Evolutionary conservation across 2,113 vertebrate species (phyloP).

Genomic region (Channa argus): DNA sequence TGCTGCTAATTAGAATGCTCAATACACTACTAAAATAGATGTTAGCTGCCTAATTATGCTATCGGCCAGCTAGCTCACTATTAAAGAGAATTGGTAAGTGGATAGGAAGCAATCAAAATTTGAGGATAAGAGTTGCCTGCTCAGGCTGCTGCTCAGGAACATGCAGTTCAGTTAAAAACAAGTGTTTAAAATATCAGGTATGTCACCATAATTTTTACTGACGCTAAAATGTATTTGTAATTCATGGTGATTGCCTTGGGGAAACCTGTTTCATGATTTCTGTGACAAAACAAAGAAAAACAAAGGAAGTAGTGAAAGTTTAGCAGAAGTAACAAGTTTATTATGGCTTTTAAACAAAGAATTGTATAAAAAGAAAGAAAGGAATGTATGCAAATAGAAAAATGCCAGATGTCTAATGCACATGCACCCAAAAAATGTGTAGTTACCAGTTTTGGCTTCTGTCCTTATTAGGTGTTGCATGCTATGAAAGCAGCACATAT

Average conservation of each 20-base stretch:
- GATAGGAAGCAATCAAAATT: constrained; percentile 66
- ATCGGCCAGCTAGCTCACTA: constrained; percentile 76
- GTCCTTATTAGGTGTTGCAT: too few species aligned
- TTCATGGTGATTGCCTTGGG: not conserved
- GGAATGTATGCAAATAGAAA: not conserved
- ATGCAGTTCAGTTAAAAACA: constrained; percentile 7
- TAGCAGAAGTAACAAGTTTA: not conserved
- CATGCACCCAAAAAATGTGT: not conserved
- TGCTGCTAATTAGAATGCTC: constrained; percentile 80
- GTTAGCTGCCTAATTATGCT: constrained; percentile 75
- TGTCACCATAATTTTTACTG: constrained; percentile 22
- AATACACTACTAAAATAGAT: constrained; percentile 79
- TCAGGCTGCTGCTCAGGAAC: constrained; percentile 29
- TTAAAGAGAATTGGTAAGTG: constrained; percentile 75
- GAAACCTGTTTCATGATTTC: too few species aligned
- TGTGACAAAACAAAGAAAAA: too few species aligned
- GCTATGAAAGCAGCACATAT: not conserved
- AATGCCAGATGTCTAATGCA: not conserved
- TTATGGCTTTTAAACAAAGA: not conserved
- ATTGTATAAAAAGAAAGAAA: not conserved
- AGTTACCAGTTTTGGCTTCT: not conserved
- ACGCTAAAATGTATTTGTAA: not conserved
- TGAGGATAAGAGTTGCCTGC: constrained; percentile 22
- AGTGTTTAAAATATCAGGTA: constrained; percentile 3
- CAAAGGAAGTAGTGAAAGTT: not conserved